Evolutionary conservation across 2,888 invertebrate genomes (phyloP).

Genomic region (Oeneis ivallda): DNA sequence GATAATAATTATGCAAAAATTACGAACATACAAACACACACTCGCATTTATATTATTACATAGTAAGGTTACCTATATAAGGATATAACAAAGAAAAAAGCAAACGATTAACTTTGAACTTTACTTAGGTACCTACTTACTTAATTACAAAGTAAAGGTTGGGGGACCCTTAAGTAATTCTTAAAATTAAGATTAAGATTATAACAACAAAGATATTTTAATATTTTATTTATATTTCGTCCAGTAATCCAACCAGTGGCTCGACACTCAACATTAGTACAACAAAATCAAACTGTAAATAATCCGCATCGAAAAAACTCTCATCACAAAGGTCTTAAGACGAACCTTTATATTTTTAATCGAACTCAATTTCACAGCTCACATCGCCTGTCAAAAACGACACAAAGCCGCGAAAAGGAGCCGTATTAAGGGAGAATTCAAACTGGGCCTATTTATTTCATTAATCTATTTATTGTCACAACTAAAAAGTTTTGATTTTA

Average conservation of each 20-base stretch:
- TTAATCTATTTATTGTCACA: conserved; percentile 80
- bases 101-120: too few species aligned
- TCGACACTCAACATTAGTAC: conserved; percentile 63
- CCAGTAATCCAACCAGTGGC: conserved; percentile 35
- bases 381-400: conserved; percentile 78
- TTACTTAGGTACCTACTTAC: neutral
- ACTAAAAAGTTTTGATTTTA: conserved; percentile 79
- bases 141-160: too few species aligned
- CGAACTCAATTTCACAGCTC: conserved; percentile 80
- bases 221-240: conserved; percentile 20
- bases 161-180: neutral
- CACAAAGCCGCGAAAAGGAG: conserved; percentile 77
- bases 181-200: neutral
- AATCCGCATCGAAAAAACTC: conserved; percentile 62
- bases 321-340: conserved; percentile 70
- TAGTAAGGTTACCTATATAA: too few species aligned
- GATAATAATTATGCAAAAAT: too few species aligned
- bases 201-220: neutral
- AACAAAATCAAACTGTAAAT: conserved; percentile 73
- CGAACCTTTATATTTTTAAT: conserved; percentile 74
- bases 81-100: too few species aligned
- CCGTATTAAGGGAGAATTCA: conserved; percentile 71
- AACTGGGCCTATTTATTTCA: conserved; percentile 79
- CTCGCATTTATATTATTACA: too few species aligned
- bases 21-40: too few species aligned